These are phyloP conservation scores for Drosophila dunni DNA, from an alignment of 1,140 invertebrate species.

Conservation along the genomic window DNA sequence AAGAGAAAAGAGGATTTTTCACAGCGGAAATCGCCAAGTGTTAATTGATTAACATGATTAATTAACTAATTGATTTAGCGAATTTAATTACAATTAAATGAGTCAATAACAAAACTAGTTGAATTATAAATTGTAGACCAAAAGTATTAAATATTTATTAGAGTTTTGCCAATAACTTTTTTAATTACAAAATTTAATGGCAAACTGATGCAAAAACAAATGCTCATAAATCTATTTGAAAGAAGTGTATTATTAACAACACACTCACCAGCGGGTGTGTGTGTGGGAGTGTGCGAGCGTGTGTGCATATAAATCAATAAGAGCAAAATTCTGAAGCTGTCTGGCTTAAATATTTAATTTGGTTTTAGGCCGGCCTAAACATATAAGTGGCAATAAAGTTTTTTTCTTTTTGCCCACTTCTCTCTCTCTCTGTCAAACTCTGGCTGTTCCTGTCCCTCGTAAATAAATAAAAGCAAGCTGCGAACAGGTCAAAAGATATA, in stretches of 20 bases:
- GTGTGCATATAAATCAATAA: constrained; percentile 69
- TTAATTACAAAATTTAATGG: constrained; percentile 19
- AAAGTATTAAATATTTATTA: background rate
- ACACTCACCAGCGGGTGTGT: background rate
- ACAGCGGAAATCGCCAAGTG: constrained; percentile 21
- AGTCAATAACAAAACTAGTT: constrained; percentile 7
- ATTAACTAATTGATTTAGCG: constrained; percentile 11
- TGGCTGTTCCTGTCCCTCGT: constrained; percentile 31
- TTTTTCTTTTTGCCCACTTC: constrained; percentile 21
- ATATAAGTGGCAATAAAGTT: constrained; percentile 74
- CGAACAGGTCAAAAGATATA: constrained; percentile 29
- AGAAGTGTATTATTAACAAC: constrained; percentile 30
- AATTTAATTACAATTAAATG: constrained; percentile 13
- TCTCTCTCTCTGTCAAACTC: constrained; percentile 14
- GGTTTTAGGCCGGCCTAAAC: constrained; percentile 42
- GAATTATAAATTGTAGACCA: constrained; percentile 1
- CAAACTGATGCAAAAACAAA: constrained; percentile 21
- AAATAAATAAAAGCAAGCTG: constrained; percentile 63
- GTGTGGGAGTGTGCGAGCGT: background rate
- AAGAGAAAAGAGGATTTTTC: background rate
- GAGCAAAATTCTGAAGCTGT: constrained; percentile 52
- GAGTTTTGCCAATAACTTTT: background rate
- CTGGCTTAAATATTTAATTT: constrained; percentile 76
- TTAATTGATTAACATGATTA: constrained; percentile 21
- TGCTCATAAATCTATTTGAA: constrained; percentile 39